phyloP scores from a whole-genome alignment of 2,113 vertebrate genomes.

The Panurus biarmicus region DNA sequence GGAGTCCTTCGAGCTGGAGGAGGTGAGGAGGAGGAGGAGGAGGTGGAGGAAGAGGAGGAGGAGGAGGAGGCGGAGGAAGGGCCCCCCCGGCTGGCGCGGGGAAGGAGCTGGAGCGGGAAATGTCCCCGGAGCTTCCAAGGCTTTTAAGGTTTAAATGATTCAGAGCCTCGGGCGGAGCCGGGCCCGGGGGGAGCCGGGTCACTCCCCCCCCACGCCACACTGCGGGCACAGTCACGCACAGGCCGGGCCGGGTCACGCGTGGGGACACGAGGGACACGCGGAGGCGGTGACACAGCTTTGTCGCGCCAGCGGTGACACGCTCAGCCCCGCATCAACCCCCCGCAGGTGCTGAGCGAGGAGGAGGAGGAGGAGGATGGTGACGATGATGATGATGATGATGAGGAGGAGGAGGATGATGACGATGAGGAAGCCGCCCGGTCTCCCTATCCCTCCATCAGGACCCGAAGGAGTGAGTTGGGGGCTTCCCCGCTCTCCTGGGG shows the following conservation, averaged over 20 bases:
- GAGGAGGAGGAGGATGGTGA: rapidly evolving
- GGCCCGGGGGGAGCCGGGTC: background rate
- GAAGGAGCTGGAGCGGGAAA: background rate
- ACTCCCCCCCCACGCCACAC: no score
- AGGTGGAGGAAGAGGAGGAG: no score
- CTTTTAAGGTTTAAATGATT: background rate
- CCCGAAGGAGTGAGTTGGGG: no score
- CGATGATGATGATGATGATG: background rate
- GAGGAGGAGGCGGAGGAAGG: conserved; percentile 7
- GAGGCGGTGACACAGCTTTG: background rate
- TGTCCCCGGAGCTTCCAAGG: background rate
- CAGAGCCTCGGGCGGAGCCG: background rate
- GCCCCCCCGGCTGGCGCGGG: background rate
- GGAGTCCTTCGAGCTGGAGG: conserved; percentile 75
- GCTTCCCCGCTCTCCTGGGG: no score
- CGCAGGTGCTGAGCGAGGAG: background rate
- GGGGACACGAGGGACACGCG: background rate
- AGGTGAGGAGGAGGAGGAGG: conserved; percentile 59
- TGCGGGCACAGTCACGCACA: background rate
- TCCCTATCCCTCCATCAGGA: background rate
- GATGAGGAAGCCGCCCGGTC: background rate
- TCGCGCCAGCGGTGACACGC: background rate
- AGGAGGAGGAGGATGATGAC: rapidly evolving
- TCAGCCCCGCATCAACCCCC: background rate
- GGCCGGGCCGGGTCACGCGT: background rate